Evolutionary conservation across 1,140 invertebrate species (phyloP), one percentile per base, ranked within the genome.

Genomic region (Trigoniulus corallinus): DNA sequence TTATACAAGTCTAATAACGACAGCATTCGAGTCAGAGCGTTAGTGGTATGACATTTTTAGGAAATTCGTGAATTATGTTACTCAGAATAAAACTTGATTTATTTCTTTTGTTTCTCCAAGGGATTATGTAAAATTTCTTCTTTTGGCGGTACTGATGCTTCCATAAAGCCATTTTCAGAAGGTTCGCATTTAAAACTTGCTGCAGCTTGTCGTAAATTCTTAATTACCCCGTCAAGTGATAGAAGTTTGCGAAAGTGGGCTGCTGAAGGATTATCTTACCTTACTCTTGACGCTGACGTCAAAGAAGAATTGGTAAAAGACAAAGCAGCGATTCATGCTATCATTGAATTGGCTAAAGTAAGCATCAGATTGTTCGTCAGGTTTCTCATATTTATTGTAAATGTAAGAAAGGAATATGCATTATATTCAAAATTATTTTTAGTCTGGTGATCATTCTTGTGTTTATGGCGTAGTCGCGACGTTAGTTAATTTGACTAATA

Each of bases 81-180:
- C 15, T 34, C 15, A 7, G 7, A 34, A 34, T 34, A 15, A 34
- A 34, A 34, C 7, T 34, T 34, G 29, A 7, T 34, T 34, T 7
- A 34, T 34, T 34, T 7, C 15, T 34, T 7, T 7, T 7, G 7
- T 34, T 34, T 34, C 46, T 57, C 58, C 45, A 53, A 73, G 72
- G 96, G 96, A 18, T 68, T 99, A 0, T 99, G 95, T 65, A 99
- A 99, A 71, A 69, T 98, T 46, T 92, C 92, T 10, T 91, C 91
- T 59, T 87, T 83, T 59, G 88, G 91, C 50, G 96, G 96, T n/a
- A 84, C 82, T 57, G 96, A 99, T 74, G 87, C 89, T 12, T 87
- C 88, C 29, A 79, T 87, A 29, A 75, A 83, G 54, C 88, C 92
- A 1, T 94, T 99, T 71, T 82, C 89, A 37, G 95, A 99, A 61